Conservation (phyloP, 2,888 invertebrate species). For the Myopa tessellatipennis region DNA sequence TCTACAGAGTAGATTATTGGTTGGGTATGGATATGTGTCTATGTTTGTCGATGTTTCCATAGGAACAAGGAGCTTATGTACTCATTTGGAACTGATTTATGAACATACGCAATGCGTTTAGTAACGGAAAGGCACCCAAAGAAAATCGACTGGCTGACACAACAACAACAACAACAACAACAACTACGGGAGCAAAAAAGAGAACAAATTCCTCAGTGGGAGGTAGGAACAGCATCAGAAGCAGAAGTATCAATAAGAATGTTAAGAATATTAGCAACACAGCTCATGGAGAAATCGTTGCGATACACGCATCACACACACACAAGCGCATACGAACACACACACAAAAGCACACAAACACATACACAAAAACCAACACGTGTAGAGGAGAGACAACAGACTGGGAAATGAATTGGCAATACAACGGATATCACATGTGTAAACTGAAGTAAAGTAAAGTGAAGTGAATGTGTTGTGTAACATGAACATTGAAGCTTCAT, state of each 20-base stretch:
- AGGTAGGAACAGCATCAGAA: not conserved
- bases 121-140: slow-evolving; percentile 31
- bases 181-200: not conserved
- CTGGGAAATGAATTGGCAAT: not conserved
- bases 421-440: no score
- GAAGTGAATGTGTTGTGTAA: not conserved
- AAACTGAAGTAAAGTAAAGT: not conserved
- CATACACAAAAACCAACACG: not conserved
- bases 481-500: not conserved
- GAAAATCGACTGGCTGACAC: not conserved
- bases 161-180: not conserved
- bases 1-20: no score
- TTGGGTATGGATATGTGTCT: not conserved
- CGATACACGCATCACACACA: not conserved
- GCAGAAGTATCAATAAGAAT: not conserved
- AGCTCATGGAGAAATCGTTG: not conserved
- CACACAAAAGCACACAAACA: not conserved
- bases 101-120: slow-evolving; percentile 46
- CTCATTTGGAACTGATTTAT: slow-evolving; percentile 45
- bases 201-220: not conserved
- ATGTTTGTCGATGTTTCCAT: not conserved
- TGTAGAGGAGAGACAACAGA: not conserved
- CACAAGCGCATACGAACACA: not conserved
- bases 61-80: not conserved
- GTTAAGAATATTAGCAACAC: not conserved